Conservation (phyloP, 2,113 vertebrate species). For the Apaloderma vittatum region DNA sequence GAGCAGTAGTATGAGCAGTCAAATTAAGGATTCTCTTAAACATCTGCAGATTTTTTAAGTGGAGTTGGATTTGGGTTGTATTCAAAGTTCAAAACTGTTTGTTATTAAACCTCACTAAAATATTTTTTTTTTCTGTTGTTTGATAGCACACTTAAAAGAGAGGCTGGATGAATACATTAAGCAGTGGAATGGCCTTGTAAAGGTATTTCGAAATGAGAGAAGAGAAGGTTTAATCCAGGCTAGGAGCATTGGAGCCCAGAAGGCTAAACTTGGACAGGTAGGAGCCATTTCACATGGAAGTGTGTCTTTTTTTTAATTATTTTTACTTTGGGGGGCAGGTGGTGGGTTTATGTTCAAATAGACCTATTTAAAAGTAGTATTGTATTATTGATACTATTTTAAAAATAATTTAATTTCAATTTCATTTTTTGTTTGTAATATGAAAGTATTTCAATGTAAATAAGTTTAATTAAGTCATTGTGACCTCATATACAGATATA, state of each 20-base stretch:
- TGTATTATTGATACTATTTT: background rate
- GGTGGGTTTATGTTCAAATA: background rate
- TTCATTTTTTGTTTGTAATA: background rate
- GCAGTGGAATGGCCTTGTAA: constrained; percentile 96
- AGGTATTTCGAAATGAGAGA: constrained; percentile 94
- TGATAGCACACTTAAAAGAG: constrained; percentile 91
- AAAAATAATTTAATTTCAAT: background rate
- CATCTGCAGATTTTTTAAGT: background rate
- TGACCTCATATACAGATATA: background rate
- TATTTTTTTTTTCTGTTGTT: constrained; percentile 26
- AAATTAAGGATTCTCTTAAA: background rate
- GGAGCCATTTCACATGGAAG: background rate
- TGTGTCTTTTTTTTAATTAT: background rate
- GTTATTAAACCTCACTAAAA: background rate
- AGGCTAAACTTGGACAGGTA: constrained; percentile 95
- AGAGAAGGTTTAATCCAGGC: constrained; percentile 98
- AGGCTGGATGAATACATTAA: constrained; percentile 94
- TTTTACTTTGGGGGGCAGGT: too few species aligned
- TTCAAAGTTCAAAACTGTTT: background rate
- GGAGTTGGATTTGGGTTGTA: background rate
- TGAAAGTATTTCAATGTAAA: background rate
- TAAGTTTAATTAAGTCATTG: background rate
- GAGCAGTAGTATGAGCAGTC: background rate
- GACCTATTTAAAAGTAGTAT: background rate
- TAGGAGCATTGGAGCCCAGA: constrained; percentile 94